Conservation (phyloP, 2,797 vertebrate genomes). For the Heterohyrax brucei region DNA sequence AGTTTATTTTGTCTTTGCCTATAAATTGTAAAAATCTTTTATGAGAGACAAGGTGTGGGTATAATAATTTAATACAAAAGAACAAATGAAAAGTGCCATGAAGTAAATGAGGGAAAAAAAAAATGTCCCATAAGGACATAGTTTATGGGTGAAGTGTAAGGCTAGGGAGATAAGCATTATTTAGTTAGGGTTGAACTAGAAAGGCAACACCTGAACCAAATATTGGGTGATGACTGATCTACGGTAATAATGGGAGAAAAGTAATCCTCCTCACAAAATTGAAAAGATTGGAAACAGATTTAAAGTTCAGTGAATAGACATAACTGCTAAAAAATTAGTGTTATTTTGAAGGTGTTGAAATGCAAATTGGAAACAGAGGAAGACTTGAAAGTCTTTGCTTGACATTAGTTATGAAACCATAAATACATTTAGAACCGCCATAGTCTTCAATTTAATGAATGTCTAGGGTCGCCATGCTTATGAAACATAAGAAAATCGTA, state of each 20-base stretch:
- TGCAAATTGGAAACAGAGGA: neutral
- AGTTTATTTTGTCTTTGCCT: neutral
- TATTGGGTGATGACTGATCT: neutral
- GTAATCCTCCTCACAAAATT: neutral
- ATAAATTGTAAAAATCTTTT: neutral
- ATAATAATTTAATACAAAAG: neutral
- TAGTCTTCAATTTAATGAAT: conserved; percentile 67
- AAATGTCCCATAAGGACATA: neutral
- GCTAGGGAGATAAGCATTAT: neutral
- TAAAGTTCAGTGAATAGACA: neutral
- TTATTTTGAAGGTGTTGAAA: conserved; percentile 24
- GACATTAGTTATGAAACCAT: conserved; percentile 51
- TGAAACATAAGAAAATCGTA: conserved; percentile 47
- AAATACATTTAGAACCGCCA: conserved; percentile 74
- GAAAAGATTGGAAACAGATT: neutral
- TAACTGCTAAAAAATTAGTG: neutral
- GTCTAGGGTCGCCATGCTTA: conserved; percentile 60
- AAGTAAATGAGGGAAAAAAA: neutral
- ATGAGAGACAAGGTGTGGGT: neutral
- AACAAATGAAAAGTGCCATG: neutral
- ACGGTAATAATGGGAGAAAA: neutral
- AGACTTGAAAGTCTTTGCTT: conserved; percentile 16
- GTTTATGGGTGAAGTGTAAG: neutral
- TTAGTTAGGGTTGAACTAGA: neutral
- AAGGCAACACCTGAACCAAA: neutral